Evolutionary conservation across 1,140 invertebrate genomes (phyloP), one percentile per base, ranked within the genome.

Genomic region (Oreohelix idahoensis): DNA sequence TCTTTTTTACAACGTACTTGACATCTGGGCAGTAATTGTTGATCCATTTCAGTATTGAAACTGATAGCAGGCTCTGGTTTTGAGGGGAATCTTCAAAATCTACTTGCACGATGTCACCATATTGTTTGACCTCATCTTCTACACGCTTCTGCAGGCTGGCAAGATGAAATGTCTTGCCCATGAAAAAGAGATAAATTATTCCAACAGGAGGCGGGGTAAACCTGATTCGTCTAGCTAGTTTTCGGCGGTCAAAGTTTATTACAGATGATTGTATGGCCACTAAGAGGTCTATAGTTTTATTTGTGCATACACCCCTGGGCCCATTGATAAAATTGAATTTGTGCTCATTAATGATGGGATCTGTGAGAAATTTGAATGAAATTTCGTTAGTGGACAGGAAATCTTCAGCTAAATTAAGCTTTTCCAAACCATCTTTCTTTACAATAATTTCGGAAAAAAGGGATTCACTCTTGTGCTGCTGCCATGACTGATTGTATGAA

Each of bases 41-140:
- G 70, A 95, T 94, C 95, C 96, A 97, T 90, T 96, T 96, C 29
- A 97, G 93, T 2, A 94, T 95, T 94, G 96, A 96, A 1, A 96
- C 94, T 91, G 97, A 96, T 91, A 97, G 97, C 86, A 97, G 96
- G 2, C 96, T 96, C 91, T 97, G 94, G 92, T 97, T 97, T 85
- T 95, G 94, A 89, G 97, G 97, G 38, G 94, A 94, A 92, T 97
- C 96, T 23, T 94, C 83, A 91, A 97, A 97, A 86, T 94, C 95
- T 32, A 95, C 96, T 93, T 96, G 96, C 38, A 97, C 93, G 79
- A 97, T 93, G 89, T 97, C 96, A n/a, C 93, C 91, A 87, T 95
- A 94, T 0, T 85, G 85, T 0, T 86, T 86, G 87, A 94, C 94
- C 91, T 97, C 96, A 36, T 36, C 53, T 15, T 35, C 32, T 8